Evolutionary conservation across 2,797 vertebrate genomes (phyloP).

Genomic region (Zenarchopterus dispar): DNA sequence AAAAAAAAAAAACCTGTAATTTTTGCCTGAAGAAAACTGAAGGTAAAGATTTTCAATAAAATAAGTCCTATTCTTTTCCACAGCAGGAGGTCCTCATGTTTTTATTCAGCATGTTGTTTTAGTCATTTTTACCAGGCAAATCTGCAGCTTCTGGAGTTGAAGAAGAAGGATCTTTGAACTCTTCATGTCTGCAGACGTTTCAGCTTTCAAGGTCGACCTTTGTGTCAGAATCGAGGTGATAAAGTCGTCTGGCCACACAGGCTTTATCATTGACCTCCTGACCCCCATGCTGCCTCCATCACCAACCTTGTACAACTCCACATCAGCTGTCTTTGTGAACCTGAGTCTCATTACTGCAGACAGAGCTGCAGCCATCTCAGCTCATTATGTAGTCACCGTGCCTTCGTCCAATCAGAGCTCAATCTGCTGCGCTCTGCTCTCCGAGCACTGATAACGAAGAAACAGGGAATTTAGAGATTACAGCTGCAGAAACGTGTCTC

Average conservation of each 20-base stretch:
- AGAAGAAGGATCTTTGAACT: background rate
- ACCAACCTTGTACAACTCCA: background rate
- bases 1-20: too few species aligned
- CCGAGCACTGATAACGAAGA: constrained; percentile 3
- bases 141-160: too few species aligned
- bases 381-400: constrained; percentile 29
- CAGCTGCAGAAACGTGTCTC: background rate
- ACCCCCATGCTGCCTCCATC: constrained; percentile 7
- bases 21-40: too few species aligned
- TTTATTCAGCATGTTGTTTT: too few species aligned
- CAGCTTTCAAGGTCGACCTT: constrained; percentile 32
- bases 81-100: too few species aligned
- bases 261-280: constrained; percentile 49
- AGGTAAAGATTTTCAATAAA: too few species aligned
- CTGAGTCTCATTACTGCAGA: constrained; percentile 23
- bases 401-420: constrained; percentile 22
- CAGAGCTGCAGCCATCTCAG: background rate
- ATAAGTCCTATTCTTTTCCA: too few species aligned
- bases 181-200: background rate
- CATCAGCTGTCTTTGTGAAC: background rate
- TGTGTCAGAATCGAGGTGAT: constrained; percentile 13
- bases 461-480: constrained; percentile 14
- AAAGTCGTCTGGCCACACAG: background rate
- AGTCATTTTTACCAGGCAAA: too few species aligned
- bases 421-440: background rate